Evolutionary conservation across 2,113 vertebrate species (phyloP), one percentile per base, ranked within the genome.

Genomic region (Pteruthius melanotis): DNA sequence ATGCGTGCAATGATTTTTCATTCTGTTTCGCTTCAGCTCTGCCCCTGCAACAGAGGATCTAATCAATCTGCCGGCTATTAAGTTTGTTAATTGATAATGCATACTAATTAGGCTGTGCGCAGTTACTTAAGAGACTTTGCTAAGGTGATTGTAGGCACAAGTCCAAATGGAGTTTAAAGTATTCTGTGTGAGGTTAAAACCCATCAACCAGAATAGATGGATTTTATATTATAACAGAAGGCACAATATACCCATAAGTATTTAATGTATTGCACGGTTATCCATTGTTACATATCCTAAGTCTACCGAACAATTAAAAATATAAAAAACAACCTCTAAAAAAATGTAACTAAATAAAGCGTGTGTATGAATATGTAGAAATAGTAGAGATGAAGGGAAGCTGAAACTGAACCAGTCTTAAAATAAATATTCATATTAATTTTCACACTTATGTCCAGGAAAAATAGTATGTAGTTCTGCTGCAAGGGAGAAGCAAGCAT

Each of bases 1-100:
- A 97, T 91, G 97, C 97, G 96, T 98, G 98, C 98, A 98, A 98
- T 98, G 98, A 99, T 99, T 99, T 99, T 99, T 99, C 98, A 99
- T 99, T 99, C 98, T 99, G 99, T 99, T 99, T 99, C 98, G 99
- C 99, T 99, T 98, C 98, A 98, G 99, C 98, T 99, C 99, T 99
- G 99, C 98, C 99, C 98, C 98, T 99, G 98, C 99, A 99, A 99
- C 99, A 98, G 99, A 99, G 99, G 99, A 99, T 99, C 98, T 99
- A 99, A 99, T 99, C 99, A 99, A 99, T 99, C 99, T 99, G 99
- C 99, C 98, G 98, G 99, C 99, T 99, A 99, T 99, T 99, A 99
- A 99, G 99, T 99, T 99, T 98, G 98, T 99, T 99, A 99, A 99
- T 99, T 99, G 99, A 99, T 99, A 99, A 99, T 99, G 99, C 99